These are phyloP conservation scores for Hydra vulgaris DNA, from an alignment of 30 jellyfish, hydroid and myxozoan genomes.

Conservation along the genomic window DNA sequence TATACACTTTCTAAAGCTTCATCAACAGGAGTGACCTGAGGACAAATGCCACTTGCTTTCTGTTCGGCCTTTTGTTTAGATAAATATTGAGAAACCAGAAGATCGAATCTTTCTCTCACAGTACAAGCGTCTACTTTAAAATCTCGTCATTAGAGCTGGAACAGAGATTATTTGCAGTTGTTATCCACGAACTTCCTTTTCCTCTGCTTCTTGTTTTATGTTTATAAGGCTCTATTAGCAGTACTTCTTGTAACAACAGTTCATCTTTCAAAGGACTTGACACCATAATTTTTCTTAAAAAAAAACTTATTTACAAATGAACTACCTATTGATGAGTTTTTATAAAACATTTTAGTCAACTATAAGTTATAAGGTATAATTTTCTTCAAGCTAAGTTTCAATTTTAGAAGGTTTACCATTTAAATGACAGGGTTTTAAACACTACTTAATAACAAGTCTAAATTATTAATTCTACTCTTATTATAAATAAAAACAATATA, in stretches of 20 bases:
- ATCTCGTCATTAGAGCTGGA: constrained; percentile 3
- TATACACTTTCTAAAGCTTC: not conserved
- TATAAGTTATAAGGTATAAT: not conserved
- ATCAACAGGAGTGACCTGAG: constrained; percentile 14
- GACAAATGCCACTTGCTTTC: constrained; percentile 40
- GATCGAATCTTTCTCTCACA: constrained; percentile 31
- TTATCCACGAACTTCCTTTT: constrained; percentile 39
- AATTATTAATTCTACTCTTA: too few relatives aligned
- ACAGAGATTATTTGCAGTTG: constrained; percentile 20
- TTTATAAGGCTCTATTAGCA: constrained; percentile 11
- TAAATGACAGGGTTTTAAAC: not conserved
- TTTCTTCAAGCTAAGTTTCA: not conserved
- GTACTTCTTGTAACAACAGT: constrained; percentile 12
- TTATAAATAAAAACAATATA: too few relatives aligned
- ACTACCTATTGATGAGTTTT: not conserved
- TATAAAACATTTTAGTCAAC: not conserved
- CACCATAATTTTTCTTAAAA: constrained; percentile 10
- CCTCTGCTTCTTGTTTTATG: constrained; percentile 7
- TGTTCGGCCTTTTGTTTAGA: constrained; percentile 22
- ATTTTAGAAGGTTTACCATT: not conserved
- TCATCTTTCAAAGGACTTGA: constrained; percentile 9
- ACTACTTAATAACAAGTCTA: not conserved
- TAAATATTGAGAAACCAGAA: not conserved
- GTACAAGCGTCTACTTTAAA: constrained; percentile 20
- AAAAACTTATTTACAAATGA: not conserved